A percentile compares a stretch with the other conserved stretches of the same genome.
Evolutionary conservation across 2,113 vertebrate genomes (phyloP).

Genomic region (Dendropsophus ebraccatus): DNA sequence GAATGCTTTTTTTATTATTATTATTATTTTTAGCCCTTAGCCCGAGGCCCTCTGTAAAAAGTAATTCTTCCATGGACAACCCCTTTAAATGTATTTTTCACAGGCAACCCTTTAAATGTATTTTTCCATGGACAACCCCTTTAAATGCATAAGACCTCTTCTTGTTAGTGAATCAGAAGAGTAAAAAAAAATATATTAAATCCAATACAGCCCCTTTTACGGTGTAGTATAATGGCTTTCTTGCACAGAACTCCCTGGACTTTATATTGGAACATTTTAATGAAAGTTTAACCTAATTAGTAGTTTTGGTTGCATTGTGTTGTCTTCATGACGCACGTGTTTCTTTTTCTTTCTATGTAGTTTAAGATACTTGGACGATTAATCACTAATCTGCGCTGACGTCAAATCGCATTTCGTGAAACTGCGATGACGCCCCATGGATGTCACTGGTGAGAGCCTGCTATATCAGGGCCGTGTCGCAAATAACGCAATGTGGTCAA

Average conservation of each 20-base stretch:
- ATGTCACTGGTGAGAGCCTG: background rate
- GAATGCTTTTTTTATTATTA: too few relatives aligned
- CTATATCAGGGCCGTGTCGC: background rate
- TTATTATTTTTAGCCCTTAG: too few relatives aligned
- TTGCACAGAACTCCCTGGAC: background rate
- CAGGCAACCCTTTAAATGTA: too few relatives aligned
- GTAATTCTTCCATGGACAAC: too few relatives aligned
- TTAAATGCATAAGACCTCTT: too few relatives aligned
- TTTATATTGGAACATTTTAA: slow-evolving; percentile 14
- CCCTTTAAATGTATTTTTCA: too few relatives aligned
- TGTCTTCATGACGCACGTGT: slow-evolving; percentile 29
- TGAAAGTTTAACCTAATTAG: slow-evolving; percentile 36
- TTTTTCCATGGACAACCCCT: too few relatives aligned
- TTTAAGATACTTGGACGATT: background rate
- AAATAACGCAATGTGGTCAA: too few relatives aligned
- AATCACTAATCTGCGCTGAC: slow-evolving; percentile 2
- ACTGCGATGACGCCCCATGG: background rate
- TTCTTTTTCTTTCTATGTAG: background rate
- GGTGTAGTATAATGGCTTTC: background rate
- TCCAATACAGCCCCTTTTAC: background rate
- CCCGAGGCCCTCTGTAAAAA: too few relatives aligned
- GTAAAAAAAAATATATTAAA: background rate
- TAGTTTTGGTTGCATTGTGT: background rate
- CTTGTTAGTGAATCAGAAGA: too few relatives aligned
- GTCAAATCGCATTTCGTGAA: background rate